phyloP scores from a whole-genome alignment of 2,797 vertebrate genomes.

The Anabacerthia variegaticeps region DNA sequence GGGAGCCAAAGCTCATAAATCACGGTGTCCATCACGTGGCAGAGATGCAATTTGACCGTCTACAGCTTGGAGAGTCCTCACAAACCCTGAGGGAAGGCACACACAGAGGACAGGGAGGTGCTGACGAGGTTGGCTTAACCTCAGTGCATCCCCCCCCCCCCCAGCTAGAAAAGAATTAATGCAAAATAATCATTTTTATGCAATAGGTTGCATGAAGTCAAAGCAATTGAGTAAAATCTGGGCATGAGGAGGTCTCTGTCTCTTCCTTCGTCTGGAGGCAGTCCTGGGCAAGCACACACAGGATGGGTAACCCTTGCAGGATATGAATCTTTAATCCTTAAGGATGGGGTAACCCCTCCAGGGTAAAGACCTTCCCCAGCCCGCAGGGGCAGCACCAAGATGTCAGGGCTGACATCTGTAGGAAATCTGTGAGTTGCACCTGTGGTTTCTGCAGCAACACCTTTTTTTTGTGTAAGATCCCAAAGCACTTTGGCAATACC shows the following conservation, averaged over 20 bases:
- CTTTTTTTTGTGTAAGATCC: not conserved
- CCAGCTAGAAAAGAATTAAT: not conserved
- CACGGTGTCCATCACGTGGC: fast-evolving
- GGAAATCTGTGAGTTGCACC: not conserved
- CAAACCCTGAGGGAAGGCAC: not conserved
- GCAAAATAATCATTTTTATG: not conserved
- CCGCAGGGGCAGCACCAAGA: not conserved
- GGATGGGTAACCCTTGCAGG: not conserved
- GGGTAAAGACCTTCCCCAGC: not conserved
- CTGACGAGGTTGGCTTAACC: not conserved
- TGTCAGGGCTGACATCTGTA: not conserved
- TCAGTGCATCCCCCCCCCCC: fast-evolving
- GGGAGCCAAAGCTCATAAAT: not conserved
- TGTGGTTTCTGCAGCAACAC: not conserved
- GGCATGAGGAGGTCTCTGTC: not conserved
- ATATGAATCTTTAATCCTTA: not conserved
- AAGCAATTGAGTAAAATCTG: not conserved
- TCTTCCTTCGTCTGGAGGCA: not conserved
- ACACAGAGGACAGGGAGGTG: not conserved
- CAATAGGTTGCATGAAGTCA: not conserved
- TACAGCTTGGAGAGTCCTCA: not conserved
- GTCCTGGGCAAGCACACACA: not conserved
- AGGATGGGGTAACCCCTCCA: not conserved
- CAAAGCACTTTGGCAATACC: slow-evolving; percentile 5
- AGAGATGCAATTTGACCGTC: not conserved